Evolutionary conservation across 92 coral and sea anemone species (phyloP).

Genomic region (Epizoanthus scotinus): DNA sequence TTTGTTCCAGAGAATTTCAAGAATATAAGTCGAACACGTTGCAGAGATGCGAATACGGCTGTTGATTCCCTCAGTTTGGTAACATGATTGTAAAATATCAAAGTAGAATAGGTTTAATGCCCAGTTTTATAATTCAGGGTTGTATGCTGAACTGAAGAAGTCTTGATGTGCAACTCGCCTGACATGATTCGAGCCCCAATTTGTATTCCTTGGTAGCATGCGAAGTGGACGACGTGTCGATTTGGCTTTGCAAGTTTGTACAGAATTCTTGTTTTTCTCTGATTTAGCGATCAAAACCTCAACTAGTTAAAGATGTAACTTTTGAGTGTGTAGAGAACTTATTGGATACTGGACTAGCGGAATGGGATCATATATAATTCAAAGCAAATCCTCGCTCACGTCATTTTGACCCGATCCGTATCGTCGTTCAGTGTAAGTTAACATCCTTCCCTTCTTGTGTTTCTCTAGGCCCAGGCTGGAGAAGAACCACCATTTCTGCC

Average conservation of each 20-base stretch:
- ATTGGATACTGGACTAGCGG: conserved; percentile 27
- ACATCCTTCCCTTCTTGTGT: conserved; percentile 62
- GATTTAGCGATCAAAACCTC: conserved; percentile 22
- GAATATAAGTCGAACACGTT: conserved; percentile 22
- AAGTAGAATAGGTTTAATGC: neutral
- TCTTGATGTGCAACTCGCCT: neutral
- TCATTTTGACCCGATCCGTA: conserved; percentile 50
- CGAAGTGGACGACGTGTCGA: conserved; percentile 4
- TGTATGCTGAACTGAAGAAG: conserved; percentile 26
- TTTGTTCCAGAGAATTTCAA: conserved; percentile 29
- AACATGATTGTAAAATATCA: neutral
- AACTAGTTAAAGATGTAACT: conserved; percentile 5
- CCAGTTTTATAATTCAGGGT: neutral
- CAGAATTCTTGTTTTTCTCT: neutral
- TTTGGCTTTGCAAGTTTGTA: conserved; percentile 7
- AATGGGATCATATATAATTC: conserved; percentile 88
- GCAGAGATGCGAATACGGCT: conserved; percentile 22
- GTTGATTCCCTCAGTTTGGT: neutral
- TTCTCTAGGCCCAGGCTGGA: conserved; percentile 80
- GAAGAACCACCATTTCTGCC: conserved; percentile 98
- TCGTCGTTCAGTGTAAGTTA: conserved; percentile 45
- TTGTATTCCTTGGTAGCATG: conserved; percentile 24
- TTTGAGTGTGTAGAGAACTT: conserved; percentile 48
- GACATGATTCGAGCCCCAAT: conserved; percentile 28
- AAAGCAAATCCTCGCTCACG: conserved; percentile 88